Base-by-base conservation (phyloP, 1,140 invertebrate species). In the Chionoecetes opilio region DNA sequence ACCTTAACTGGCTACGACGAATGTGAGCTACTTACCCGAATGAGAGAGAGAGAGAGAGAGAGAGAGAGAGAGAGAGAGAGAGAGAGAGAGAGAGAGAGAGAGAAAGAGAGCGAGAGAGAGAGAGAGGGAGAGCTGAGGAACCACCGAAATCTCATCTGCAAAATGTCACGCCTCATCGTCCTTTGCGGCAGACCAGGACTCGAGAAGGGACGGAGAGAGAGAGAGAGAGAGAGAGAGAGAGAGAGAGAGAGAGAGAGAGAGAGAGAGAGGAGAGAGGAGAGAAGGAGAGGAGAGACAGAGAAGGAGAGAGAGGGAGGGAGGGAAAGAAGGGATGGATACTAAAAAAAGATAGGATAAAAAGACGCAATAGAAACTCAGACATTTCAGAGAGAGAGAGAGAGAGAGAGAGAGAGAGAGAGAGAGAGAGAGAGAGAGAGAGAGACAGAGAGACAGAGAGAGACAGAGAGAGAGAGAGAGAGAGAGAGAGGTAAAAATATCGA, bases 51-150 rank as follows among this genome's bases (percentile, higher is more conserved):
- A 41, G 35, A 37, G 34, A 38, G 38, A 37, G 86, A 88, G 86
- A 37, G 31, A 88, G 38, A 38, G 86, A 35, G 38, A 37, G 38
- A 88, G 86, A n/a, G 86, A 37, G 35, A 37, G 86, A 88, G 86
- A 37, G 34, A 88, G 38, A 38, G 86, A 38, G 41, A 41, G 86
- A 88, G 35, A 41, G 86, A 88, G 86, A 41, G 32, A 88, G 35
- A 88, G 38, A 84, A 31, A 93, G 38, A 86, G 35, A 93, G n/a
- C 87, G 92, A 93, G 21, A 86, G 92, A 93, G 82, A 84, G 63
- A 84, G 46, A 53, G 63, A 41, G 75, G 31, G 37, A 86, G 82
- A 75, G 75, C 31, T 34, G 82, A 93, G 53, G 21, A 35, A 91
- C 29, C 41, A 53, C 38, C 41, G 29, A 90, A 90, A 90, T 90